Conservation (phyloP, 2,113 vertebrate species). For the Campylorhamphus procurvoides region DNA sequence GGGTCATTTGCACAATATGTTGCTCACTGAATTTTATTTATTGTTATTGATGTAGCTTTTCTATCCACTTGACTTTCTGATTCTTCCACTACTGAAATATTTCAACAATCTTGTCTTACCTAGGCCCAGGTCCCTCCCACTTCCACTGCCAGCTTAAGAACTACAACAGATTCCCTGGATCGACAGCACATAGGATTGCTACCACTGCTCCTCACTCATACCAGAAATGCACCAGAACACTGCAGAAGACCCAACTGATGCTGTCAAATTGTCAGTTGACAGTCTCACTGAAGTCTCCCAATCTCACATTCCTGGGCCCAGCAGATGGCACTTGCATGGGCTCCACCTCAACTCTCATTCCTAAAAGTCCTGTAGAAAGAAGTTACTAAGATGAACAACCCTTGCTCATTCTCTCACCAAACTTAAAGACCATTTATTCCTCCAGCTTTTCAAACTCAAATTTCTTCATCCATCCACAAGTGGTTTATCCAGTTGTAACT, state of each 20-base stretch:
- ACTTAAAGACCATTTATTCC: not conserved
- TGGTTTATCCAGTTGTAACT: not conserved
- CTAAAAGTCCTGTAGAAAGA: not conserved
- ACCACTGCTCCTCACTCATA: not conserved
- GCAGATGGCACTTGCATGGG: not conserved
- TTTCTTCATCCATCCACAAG: not conserved
- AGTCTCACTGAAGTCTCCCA: not conserved
- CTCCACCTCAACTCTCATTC: not conserved
- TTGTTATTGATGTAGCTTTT: not conserved
- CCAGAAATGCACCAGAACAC: not conserved
- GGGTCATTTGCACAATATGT: not conserved
- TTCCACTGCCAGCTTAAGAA: not conserved
- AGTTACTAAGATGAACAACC: not conserved
- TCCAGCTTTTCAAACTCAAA: not conserved
- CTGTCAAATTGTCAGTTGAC: not conserved
- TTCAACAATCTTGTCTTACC: not conserved
- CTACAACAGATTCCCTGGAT: not conserved
- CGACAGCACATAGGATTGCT: not conserved
- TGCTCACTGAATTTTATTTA: not conserved
- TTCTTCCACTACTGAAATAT: not conserved
- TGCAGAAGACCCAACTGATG: not conserved
- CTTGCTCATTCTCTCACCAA: not conserved
- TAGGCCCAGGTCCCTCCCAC: not conserved
- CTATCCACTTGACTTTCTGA: not conserved
- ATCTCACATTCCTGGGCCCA: not conserved